A percentile compares a stretch with the other conserved stretches of the same genome.
Evolutionary conservation across 1,140 invertebrate species (phyloP).

Genomic region (Danaus melanippus): DNA sequence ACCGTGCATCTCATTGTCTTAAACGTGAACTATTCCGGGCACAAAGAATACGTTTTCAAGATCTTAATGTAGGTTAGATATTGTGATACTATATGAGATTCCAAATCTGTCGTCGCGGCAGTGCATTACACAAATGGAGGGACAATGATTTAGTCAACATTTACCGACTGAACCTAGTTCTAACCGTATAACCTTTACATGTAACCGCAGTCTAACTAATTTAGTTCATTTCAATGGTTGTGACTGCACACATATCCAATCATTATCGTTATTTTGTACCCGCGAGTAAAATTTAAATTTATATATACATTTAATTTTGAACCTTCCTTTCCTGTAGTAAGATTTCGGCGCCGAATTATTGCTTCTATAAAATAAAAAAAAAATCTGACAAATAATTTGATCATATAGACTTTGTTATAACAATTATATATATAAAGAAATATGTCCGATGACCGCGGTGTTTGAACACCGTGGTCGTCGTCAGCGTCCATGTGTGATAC

Average conservation of each 20-base stretch:
- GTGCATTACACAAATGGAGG: conserved; percentile 42
- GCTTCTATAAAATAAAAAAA: conserved; percentile 37
- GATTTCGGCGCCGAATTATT: conserved; percentile 25
- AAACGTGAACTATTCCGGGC: conserved; percentile 29
- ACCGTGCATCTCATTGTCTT: conserved; percentile 4
- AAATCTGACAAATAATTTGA: conserved; percentile 57
- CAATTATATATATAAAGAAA: conserved; percentile 50
- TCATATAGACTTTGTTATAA: conserved; percentile 53
- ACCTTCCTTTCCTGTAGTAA: conserved; percentile 18
- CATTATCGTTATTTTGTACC: conserved; percentile 14
- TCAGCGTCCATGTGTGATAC: conserved; percentile 70
- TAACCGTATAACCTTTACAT: conserved; percentile 22
- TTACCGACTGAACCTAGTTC: conserved; percentile 38
- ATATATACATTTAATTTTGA: conserved; percentile 4
- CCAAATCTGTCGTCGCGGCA: conserved; percentile 46
- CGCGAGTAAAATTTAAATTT: conserved; percentile 13
- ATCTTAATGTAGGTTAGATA: conserved; percentile 64
- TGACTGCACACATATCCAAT: conserved; percentile 63
- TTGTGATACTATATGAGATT: conserved; percentile 69
- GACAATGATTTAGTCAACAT: conserved; percentile 62
- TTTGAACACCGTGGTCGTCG: conserved; percentile 65
- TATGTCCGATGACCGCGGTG: conserved; percentile 57
- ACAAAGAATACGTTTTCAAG: conserved; percentile 58
- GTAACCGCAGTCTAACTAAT: conserved; percentile 34
- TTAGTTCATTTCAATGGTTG: conserved; percentile 46